phyloP scores from a whole-genome alignment of 2,113 vertebrate species.

The Microcebus jonahi region DNA sequence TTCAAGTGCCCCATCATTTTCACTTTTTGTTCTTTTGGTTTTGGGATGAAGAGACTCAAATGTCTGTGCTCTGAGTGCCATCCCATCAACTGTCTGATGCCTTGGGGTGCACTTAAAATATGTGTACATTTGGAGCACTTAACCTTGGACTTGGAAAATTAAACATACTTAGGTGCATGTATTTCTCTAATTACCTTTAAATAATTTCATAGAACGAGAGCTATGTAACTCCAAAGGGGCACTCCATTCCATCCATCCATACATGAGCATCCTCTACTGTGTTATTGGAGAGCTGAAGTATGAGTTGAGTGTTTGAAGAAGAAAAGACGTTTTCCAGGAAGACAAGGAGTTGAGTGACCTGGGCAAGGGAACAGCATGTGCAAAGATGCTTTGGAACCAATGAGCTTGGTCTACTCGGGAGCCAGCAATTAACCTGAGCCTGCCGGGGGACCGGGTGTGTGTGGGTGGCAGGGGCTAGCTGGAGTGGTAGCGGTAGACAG shows the following conservation, averaged over 20 bases:
- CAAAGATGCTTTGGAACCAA: neutral
- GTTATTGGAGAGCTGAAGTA: neutral
- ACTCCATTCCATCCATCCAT: accelerated
- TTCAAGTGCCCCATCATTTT: neutral
- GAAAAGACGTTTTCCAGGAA: neutral
- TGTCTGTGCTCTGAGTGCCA: accelerated
- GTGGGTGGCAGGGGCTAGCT: neutral
- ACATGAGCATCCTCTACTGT: neutral
- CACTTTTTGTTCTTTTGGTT: neutral
- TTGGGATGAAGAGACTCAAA: neutral
- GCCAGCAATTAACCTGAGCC: neutral
- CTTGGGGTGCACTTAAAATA: too few species aligned
- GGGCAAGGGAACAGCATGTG: neutral
- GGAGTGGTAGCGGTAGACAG: accelerated
- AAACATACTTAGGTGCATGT: neutral
- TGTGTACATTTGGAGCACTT: neutral
- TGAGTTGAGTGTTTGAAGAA: neutral
- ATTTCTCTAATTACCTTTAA: neutral
- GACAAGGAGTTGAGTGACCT: neutral
- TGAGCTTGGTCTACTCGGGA: accelerated
- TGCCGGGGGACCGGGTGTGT: neutral
- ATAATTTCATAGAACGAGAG: neutral
- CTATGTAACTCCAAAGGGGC: accelerated
- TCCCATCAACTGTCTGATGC: too few species aligned
- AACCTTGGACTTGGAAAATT: neutral